Evolutionary conservation across 2,888 invertebrate genomes (phyloP).

Genomic region (Dryobota labecula): DNA sequence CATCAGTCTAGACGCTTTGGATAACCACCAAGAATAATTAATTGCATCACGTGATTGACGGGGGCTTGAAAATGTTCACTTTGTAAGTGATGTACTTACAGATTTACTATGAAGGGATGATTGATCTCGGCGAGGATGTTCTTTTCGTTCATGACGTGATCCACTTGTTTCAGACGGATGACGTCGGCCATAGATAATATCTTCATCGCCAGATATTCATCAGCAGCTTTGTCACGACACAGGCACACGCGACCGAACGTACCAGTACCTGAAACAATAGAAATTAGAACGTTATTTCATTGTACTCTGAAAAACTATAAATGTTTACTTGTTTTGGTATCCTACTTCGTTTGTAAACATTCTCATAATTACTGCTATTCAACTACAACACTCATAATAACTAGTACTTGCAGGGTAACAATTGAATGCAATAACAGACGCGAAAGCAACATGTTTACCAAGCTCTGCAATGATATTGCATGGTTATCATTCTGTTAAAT

Average conservation of each 20-base stretch:
- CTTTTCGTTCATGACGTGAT: constrained; percentile 99
- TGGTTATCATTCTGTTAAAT: constrained; percentile 28
- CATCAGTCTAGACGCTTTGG: constrained; percentile 64
- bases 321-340: constrained; percentile 6
- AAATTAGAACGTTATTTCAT: constrained; percentile 16
- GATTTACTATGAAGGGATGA: constrained; percentile 98
- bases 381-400: constrained; percentile 1
- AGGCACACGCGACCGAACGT: constrained; percentile 99
- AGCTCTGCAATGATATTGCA: constrained; percentile 3
- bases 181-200: constrained; percentile 98
- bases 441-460: constrained; percentile 17
- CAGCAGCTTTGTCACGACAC: constrained; percentile 95
- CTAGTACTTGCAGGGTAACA: constrained; percentile 7
- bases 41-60: constrained; percentile 52
- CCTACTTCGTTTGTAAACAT: constrained; percentile 13
- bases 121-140: constrained; percentile 96
- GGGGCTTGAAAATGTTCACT: constrained; percentile 29
- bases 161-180: constrained; percentile 98
- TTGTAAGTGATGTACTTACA: constrained; percentile 75
- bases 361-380: constrained; percentile 12
- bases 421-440: constrained; percentile 11
- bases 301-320: neutral
- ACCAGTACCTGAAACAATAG: constrained; percentile 94
- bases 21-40: constrained; percentile 66
- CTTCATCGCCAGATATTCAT: constrained; percentile 97